Percentiles rank a stretch among this genome's conserved stretches.
phyloP scores from a whole-genome alignment of 2,797 vertebrate genomes.

The Poeciliopsis gracilis region DNA sequence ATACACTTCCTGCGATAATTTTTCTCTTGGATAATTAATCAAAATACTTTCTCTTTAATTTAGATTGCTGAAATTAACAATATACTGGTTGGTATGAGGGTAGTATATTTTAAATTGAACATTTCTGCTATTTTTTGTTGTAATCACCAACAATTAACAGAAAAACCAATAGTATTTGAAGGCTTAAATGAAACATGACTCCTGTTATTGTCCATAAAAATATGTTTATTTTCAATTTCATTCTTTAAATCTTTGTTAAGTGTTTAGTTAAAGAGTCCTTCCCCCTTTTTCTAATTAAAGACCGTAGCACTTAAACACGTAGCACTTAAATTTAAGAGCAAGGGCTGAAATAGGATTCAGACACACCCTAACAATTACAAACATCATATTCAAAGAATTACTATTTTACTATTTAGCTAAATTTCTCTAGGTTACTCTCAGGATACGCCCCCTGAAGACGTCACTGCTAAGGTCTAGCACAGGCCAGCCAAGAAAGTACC shows the following conservation, averaged over 20 bases:
- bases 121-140: neutral
- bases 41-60: neutral
- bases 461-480: slow-evolving; percentile 18
- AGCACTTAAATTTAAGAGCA: neutral
- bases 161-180: neutral
- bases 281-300: neutral
- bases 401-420: neutral
- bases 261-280: neutral
- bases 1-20: neutral
- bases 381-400: neutral
- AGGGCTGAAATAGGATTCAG: neutral
- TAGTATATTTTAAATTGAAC: neutral
- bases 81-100: neutral
- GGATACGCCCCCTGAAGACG: slow-evolving; percentile 16
- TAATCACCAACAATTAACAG: neutral
- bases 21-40: neutral
- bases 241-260: neutral
- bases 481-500: slow-evolving; percentile 33
- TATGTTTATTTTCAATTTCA: neutral
- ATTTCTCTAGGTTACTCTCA: neutral
- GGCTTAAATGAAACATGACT: neutral
- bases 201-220: neutral
- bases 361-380: neutral
- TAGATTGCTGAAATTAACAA: neutral
- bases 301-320: neutral